These are phyloP conservation scores for Luidia sarsii DNA, from an alignment of 53 echinoderm and acorn worm genomes.

Conservation along the genomic window DNA sequence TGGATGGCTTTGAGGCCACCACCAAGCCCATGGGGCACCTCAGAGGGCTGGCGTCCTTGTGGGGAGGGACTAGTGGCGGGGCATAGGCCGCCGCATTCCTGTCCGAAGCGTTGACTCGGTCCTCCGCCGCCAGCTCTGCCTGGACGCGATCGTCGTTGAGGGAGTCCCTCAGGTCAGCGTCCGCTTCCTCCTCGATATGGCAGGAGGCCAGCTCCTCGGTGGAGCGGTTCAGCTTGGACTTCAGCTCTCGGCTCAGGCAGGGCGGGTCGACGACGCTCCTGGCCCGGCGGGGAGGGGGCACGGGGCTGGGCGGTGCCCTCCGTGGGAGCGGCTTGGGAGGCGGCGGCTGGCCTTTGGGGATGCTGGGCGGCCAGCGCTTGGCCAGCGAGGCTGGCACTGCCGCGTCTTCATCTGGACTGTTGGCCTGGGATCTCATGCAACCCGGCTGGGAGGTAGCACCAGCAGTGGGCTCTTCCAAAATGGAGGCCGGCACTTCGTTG, in stretches of 20 bases:
- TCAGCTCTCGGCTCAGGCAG: not conserved
- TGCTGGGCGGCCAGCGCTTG: not conserved
- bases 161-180: not conserved
- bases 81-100: not conserved
- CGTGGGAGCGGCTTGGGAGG: conserved; percentile 7
- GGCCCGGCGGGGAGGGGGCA: conserved; percentile 50
- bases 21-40: not conserved
- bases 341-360: not conserved
- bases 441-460: not conserved
- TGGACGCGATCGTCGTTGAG: not conserved
- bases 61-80: conserved; percentile 37
- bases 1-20: not conserved
- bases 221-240: conserved; percentile 31
- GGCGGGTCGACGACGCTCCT: conserved; percentile 43
- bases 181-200: not conserved
- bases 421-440: not conserved
- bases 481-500: conserved; percentile 8
- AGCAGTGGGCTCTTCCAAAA: not conserved
- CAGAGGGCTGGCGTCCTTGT: conserved; percentile 14
- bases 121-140: not conserved
- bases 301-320: conserved; percentile 37
- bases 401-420: not conserved
- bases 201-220: conserved; percentile 18
- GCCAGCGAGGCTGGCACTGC: no score
- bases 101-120: not conserved